Percentiles rank a stretch among this genome's conserved stretches.
These are phyloP conservation scores for Agapornis roseicollis DNA, from an alignment of 2,113 vertebrate species.

Conservation along the genomic window DNA sequence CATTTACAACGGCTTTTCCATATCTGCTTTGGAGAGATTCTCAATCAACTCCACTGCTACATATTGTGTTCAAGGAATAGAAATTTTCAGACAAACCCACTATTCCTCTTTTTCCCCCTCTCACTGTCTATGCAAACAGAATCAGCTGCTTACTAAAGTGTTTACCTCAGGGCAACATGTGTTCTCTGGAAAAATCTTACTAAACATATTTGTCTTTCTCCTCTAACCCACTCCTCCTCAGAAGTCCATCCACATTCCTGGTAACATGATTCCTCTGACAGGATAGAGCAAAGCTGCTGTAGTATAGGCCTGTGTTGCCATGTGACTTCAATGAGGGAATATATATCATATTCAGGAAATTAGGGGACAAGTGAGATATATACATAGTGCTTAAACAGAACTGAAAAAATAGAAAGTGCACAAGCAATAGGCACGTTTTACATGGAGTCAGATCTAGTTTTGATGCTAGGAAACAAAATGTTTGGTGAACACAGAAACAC, in stretches of 20 bases:
- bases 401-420: not conserved
- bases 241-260: constrained; percentile 9
- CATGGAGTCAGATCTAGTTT: not conserved
- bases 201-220: constrained; percentile 1
- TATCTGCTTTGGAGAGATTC: not conserved
- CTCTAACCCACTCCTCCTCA: not conserved
- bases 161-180: constrained; percentile 28
- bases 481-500: not conserved
- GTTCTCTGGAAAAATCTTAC: not conserved
- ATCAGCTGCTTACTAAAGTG: not conserved
- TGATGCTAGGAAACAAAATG: not conserved
- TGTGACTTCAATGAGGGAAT: constrained; percentile 21
- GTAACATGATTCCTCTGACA: constrained; percentile 63
- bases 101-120: not conserved
- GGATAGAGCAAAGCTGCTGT: not conserved
- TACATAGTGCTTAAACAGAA: not conserved
- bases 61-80: not conserved
- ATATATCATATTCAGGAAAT: constrained; percentile 36
- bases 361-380: constrained; percentile 36
- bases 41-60: not conserved
- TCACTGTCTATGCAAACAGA: not conserved
- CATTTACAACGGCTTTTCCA: not conserved
- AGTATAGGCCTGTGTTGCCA: not conserved
- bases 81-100: not conserved
- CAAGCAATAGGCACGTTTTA: not conserved